These are phyloP conservation scores for Mugil cephalus DNA, from an alignment of 2,113 vertebrate genomes.

Conservation along the genomic window DNA sequence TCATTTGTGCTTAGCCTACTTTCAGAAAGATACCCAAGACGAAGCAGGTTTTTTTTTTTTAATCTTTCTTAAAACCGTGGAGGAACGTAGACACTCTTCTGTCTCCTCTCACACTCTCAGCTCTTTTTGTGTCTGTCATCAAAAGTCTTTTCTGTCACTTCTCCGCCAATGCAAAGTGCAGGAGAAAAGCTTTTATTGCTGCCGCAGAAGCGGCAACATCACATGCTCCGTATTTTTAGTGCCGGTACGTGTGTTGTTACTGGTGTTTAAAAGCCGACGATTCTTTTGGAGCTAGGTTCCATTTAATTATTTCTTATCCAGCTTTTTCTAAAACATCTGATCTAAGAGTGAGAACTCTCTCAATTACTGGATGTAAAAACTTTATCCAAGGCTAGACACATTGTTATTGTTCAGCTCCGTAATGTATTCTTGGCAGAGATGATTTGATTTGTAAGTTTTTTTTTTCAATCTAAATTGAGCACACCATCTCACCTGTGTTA, in stretches of 20 bases:
- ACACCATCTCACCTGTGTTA: too few relatives aligned
- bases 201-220: not conserved
- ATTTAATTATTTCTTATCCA: not conserved
- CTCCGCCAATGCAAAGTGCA: constrained; percentile 14
- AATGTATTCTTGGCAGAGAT: too few relatives aligned
- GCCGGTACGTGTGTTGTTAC: not conserved
- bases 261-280: not conserved
- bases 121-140: constrained; percentile 33
- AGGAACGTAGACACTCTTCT: constrained; percentile 29
- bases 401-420: too few relatives aligned
- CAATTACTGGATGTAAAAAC: too few relatives aligned
- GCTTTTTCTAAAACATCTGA: not conserved
- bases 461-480: too few relatives aligned
- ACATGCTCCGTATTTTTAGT: not conserved
- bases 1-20: constrained; percentile 2
- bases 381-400: too few relatives aligned
- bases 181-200: constrained; percentile 7
- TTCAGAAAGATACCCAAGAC: not conserved
- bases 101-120: constrained; percentile 6
- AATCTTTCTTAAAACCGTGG: constrained; percentile 3
- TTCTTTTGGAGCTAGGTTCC: not conserved
- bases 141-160: constrained; percentile 19
- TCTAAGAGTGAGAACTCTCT: too few relatives aligned
- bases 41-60: not conserved
- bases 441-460: too few relatives aligned